phyloP scores from a whole-genome alignment of 2,113 vertebrate genomes.

The Channa argus region DNA sequence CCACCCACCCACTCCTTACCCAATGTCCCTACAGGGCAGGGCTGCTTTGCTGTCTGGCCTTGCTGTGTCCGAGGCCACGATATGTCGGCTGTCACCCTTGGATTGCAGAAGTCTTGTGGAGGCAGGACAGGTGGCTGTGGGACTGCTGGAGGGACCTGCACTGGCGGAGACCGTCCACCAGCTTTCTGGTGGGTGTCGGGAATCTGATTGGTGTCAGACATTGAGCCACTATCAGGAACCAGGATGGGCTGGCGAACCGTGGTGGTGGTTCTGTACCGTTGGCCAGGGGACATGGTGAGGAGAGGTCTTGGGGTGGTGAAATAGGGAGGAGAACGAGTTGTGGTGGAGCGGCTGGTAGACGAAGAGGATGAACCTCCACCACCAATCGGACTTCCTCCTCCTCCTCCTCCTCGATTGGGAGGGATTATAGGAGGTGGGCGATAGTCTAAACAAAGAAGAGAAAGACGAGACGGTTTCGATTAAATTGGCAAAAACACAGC shows the following conservation, averaged over 20 bases:
- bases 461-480: background rate
- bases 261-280: slow-evolving; percentile 88
- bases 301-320: slow-evolving; percentile 83
- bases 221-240: slow-evolving; percentile 55
- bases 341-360: slow-evolving; percentile 86
- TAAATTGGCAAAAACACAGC: slow-evolving; percentile 3
- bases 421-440: slow-evolving; percentile 73
- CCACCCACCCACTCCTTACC: slow-evolving; percentile 81
- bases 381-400: slow-evolving; percentile 42
- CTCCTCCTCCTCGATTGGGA: slow-evolving; percentile 58
- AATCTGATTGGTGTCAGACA: slow-evolving; percentile 76
- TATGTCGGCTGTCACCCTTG: slow-evolving; percentile 89
- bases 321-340: slow-evolving; percentile 80
- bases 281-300: slow-evolving; percentile 82
- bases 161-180: slow-evolving; percentile 54
- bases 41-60: slow-evolving; percentile 94
- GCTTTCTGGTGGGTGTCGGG: slow-evolving; percentile 79
- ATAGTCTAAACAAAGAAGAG: slow-evolving; percentile 56
- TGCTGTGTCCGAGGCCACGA: slow-evolving; percentile 95
- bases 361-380: slow-evolving; percentile 71
- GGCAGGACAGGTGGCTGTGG: slow-evolving; percentile 85
- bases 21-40: slow-evolving; percentile 92
- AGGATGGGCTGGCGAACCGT: slow-evolving; percentile 72
- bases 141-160: slow-evolving; percentile 70
- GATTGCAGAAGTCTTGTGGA: slow-evolving; percentile 89